phyloP scores from a whole-genome alignment of 2,888 invertebrate species.

The Strigamia maritima region DNA sequence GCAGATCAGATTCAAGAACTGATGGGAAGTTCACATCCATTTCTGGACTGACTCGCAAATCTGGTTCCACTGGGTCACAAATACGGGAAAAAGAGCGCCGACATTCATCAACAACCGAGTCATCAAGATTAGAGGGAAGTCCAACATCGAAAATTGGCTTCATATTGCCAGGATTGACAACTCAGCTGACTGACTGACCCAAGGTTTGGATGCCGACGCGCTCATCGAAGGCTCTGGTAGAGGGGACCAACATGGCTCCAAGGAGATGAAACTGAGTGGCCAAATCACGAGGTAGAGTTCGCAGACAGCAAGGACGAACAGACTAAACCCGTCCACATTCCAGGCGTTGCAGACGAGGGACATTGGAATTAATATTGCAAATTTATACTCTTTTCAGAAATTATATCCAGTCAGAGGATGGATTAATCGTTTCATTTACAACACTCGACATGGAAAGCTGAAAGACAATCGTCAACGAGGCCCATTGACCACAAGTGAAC shows the following conservation, averaged over 20 bases:
- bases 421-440: too few relatives aligned
- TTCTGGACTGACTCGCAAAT: not conserved
- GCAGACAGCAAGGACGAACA: too few relatives aligned
- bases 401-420: too few relatives aligned
- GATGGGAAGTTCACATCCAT: not conserved
- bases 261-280: not conserved
- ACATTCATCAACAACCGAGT: not conserved
- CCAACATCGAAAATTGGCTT: not conserved
- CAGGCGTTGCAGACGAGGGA: too few relatives aligned
- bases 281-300: too few relatives aligned
- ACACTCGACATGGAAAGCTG: too few relatives aligned
- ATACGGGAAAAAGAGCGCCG: not conserved
- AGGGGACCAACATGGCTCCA: not conserved
- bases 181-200: not conserved
- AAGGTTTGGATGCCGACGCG: not conserved
- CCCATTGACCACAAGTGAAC: too few relatives aligned
- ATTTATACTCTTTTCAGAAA: too few relatives aligned
- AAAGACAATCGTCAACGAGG: too few relatives aligned
- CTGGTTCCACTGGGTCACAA: not conserved
- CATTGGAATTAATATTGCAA: too few relatives aligned
- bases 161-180: conserved; percentile 13
- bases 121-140: not conserved
- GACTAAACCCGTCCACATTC: too few relatives aligned
- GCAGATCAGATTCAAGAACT: not conserved
- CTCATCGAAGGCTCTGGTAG: not conserved